A percentile compares a stretch with the other conserved stretches of the same genome.
These are phyloP conservation scores for Macaca mulatta DNA, from an alignment of 2,113 vertebrate genomes.

Conservation along the genomic window DNA sequence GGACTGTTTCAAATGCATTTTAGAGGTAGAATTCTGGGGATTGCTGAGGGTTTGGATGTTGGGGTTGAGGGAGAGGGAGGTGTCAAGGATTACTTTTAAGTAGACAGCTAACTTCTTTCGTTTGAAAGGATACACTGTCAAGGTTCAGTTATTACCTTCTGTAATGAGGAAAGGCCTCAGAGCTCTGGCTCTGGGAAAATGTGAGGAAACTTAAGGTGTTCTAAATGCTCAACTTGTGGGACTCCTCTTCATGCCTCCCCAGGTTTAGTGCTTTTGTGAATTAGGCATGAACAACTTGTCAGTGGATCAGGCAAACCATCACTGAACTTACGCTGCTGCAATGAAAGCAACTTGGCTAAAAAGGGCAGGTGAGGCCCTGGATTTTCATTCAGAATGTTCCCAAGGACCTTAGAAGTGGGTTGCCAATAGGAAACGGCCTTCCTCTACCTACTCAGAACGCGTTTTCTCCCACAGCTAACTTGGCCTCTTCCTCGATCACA, in stretches of 20 bases:
- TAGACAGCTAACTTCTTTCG: neutral
- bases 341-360: neutral
- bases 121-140: neutral
- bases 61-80: neutral
- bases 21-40: neutral
- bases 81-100: neutral
- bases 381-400: neutral
- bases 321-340: neutral
- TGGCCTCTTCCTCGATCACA: neutral
- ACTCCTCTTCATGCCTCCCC: neutral
- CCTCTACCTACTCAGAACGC: neutral
- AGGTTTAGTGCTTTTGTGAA: neutral
- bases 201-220: neutral
- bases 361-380: neutral
- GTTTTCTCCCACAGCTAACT: neutral
- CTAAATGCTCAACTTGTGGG: neutral
- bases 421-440: neutral
- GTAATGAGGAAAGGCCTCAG: neutral
- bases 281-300: neutral
- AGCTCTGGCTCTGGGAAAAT: neutral
- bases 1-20: neutral
- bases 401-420: neutral
- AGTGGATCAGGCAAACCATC: neutral
- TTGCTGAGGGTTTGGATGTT: neutral
- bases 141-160: neutral